Evolutionary conservation across 1,140 invertebrate genomes (phyloP).

Genomic region (Melitaea cinxia): DNA sequence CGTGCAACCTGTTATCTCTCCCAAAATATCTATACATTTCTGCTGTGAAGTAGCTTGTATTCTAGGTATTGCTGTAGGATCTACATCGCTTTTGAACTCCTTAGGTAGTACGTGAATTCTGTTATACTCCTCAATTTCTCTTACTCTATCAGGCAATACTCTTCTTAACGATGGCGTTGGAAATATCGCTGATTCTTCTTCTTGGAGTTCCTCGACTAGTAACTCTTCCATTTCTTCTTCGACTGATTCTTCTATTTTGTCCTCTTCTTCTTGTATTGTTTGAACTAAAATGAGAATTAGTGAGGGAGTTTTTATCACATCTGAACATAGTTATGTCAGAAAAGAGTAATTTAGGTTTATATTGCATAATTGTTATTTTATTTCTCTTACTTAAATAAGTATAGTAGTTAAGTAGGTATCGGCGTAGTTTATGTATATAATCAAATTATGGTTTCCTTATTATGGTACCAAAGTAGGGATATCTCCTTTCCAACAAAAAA

Average conservation of each 20-base stretch:
- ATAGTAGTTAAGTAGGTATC: too few relatives aligned
- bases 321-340: too few relatives aligned
- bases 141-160: constrained; percentile 52
- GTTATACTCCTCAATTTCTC: constrained; percentile 55
- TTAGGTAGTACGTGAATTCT: constrained; percentile 64
- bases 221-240: constrained; percentile 31
- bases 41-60: constrained; percentile 54
- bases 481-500: too few relatives aligned
- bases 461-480: too few relatives aligned
- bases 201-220: constrained; percentile 36
- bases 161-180: constrained; percentile 59
- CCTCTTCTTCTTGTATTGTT: constrained; percentile 35
- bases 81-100: constrained; percentile 58
- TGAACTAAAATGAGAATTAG: constrained; percentile 28
- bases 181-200: constrained; percentile 52
- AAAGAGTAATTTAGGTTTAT: too few relatives aligned
- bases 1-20: constrained; percentile 56
- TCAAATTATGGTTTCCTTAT: too few relatives aligned
- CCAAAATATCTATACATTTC: constrained; percentile 65
- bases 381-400: too few relatives aligned
- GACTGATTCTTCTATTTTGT: constrained; percentile 24
- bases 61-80: constrained; percentile 59
- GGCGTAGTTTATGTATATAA: too few relatives aligned
- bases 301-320: too few relatives aligned
- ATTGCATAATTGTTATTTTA: too few relatives aligned